Evolutionary conservation across 2,113 vertebrate genomes (phyloP), one percentile per base, ranked within the genome.

Genomic region (Nesoenas mayeri): DNA sequence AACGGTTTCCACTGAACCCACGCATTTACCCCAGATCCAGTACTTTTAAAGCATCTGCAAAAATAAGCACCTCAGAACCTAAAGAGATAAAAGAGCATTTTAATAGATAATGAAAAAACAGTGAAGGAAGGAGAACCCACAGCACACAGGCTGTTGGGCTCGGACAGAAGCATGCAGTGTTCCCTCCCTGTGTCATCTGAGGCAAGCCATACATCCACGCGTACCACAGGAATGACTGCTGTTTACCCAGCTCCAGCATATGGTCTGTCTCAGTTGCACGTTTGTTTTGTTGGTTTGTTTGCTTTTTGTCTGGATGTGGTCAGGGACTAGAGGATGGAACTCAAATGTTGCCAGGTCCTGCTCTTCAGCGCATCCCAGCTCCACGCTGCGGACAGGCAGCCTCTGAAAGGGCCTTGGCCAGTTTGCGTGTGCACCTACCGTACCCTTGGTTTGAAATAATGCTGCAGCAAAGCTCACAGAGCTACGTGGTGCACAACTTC

Each of bases 271-370:
- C 87, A 73, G 89, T 4, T 42, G 58, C 93, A 88, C 40, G 1
- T 71, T 91, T 79, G 42, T 82, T 93, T 83, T 85, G 61, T 64
- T 95, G 87, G 87, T 77, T 87, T 96, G 91, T 94, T 96, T 96
- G 94, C 78, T 96, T 93, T 96, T 93, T 91, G 96, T 95, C 95
- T 97, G 95, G 72, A 83, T 91, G 91, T 1, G 65, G 93, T 80
- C 79, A 82, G 58, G 58, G 74, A 84, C 47, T 65, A 10, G 54
- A 66, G 81, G 75, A 90, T 48, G 67, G 79, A 90, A 32, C 51
- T 29, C 61, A 94, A 64, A 60, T 1, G 69, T 47, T 91, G 94
- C 69, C 91, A 79, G 66, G 36, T 80, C 56, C 88, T 51, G 2
- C 26, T 28, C 16, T 20, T 79, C 6, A 0, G 15, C 28, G 75